Evolutionary conservation across 1,140 invertebrate genomes (phyloP), one percentile per base, ranked within the genome.

Genomic region (Mya arenaria): DNA sequence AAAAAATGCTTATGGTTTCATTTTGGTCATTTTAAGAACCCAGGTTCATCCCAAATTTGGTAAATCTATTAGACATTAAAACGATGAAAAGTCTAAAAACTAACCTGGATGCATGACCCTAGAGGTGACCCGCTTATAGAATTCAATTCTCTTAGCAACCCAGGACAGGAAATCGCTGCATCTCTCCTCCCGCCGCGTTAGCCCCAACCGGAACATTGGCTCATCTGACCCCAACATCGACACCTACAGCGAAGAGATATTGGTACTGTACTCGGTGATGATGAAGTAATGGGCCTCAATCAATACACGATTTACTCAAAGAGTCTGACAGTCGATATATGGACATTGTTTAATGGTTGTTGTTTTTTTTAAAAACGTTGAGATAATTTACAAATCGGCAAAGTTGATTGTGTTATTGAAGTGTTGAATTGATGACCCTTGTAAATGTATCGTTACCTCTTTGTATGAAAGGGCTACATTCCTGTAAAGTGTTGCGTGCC

Each of bases 151-250:
- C 10, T 55, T n/a, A 10, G 71, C 55, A 25, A 88, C 69, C 85
- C 84, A 88, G 17, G 68, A 52, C 17, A 89, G 62, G 63, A 82
- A 89, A 15, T 73, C 63, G 23, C 56, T 5, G 65, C 89, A 90
- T 23, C 81, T 84, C 32, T 86, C 80, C 41, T 84, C 80, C 25
- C 86, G 78, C 0, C 72, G 68, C 13, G 78, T 74, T 8, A 90
- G 48, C 5, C 68, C 78, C 28, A 90, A 68, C 62, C 86, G 71
- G 75, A 89, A 90, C 89, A 90, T 90, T 15, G 89, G 87, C 56
- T 89, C 86, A n/a, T n/a, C n/a, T n/a, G n/a, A n/a, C n/a, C n/a
- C n/a, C n/a, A n/a, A n/a, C n/a, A n/a, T n/a, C n/a, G n/a, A n/a
- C n/a, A n/a, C n/a, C n/a, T n/a, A n/a, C n/a, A n/a, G n/a, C n/a